These are phyloP conservation scores for Ondatra zibethicus DNA, from an alignment of 2,113 vertebrate genomes.

Conservation along the genomic window DNA sequence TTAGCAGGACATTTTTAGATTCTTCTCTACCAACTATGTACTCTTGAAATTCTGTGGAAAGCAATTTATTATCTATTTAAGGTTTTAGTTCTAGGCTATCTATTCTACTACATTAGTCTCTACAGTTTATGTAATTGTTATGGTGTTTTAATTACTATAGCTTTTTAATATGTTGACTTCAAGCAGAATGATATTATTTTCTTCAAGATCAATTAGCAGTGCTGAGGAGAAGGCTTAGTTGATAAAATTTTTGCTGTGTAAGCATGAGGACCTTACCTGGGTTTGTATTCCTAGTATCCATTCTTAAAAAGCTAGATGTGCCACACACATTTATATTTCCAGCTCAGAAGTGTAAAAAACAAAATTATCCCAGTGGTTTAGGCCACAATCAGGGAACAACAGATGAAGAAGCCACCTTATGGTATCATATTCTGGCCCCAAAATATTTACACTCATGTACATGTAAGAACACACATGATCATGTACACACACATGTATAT, in stretches of 20 bases:
- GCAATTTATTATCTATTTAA: neutral
- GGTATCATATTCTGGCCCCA: neutral
- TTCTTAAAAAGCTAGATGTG: neutral
- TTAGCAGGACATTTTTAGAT: neutral
- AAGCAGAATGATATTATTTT: neutral
- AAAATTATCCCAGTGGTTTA: neutral
- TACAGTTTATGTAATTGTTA: neutral
- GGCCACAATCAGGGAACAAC: neutral
- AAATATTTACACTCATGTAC: neutral
- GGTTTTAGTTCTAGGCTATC: neutral
- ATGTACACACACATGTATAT: neutral
- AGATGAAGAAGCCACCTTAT: neutral
- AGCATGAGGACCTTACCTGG: neutral
- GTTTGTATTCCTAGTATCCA: neutral
- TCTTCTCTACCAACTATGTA: neutral
- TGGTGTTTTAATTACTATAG: neutral
- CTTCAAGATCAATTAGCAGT: too few relatives aligned
- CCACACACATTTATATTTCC: too few relatives aligned
- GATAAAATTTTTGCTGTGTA: neutral
- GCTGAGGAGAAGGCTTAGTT: neutral
- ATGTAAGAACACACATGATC: neutral
- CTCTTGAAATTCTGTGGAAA: neutral
- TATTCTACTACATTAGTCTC: neutral
- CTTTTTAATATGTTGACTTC: neutral
- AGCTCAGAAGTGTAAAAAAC: neutral